These are phyloP conservation scores for Panthera tigris DNA, from an alignment of 2,113 vertebrate species.

Conservation along the genomic window DNA sequence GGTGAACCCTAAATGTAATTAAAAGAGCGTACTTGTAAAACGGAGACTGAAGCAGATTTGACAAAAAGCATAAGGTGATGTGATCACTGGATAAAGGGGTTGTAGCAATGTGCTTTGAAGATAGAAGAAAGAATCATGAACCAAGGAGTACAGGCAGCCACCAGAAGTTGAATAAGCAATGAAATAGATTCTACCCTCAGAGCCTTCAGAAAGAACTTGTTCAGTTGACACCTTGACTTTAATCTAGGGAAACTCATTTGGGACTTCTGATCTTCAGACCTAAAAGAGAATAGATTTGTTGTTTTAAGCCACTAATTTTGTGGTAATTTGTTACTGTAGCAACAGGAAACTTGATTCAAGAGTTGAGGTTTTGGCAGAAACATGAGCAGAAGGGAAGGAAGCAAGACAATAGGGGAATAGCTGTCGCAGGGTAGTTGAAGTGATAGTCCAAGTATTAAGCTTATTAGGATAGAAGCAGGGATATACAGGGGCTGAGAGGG, in stretches of 20 bases:
- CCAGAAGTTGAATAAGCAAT: neutral
- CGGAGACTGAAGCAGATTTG: neutral
- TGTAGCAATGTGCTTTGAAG: neutral
- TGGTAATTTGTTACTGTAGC: neutral
- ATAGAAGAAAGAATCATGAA: neutral
- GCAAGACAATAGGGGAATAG: neutral
- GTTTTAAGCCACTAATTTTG: neutral
- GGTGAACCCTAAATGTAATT: neutral
- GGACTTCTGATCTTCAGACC: neutral
- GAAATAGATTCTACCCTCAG: neutral
- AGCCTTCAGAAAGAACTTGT: neutral
- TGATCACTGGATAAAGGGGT: neutral
- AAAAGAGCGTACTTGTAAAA: neutral
- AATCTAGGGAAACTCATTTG: neutral
- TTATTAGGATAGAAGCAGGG: neutral
- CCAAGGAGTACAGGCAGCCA: neutral
- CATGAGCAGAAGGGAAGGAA: neutral
- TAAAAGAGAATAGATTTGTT: neutral
- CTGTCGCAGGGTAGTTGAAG: neutral
- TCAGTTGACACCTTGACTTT: neutral
- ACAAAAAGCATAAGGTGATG: neutral
- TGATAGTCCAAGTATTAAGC: neutral
- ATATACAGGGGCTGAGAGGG: neutral
- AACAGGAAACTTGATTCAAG: neutral
- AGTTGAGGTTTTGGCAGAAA: neutral